Conservation (phyloP, 2,797 vertebrate genomes). For the Lithobates sylvaticus region DNA sequence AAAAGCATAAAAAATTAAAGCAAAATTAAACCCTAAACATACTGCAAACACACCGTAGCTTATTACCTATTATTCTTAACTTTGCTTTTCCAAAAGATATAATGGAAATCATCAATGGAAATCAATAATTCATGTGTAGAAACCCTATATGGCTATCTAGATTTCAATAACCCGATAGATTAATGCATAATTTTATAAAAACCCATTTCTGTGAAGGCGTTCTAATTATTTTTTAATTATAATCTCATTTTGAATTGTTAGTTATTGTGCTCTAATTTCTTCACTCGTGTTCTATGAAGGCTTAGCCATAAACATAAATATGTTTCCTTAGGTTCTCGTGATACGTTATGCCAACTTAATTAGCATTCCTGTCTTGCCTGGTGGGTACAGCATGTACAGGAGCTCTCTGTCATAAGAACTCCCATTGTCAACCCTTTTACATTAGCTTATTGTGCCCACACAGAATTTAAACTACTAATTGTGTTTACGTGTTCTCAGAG, state of each 20-base stretch:
- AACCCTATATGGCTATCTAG: constrained; percentile 19
- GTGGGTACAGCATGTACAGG: constrained; percentile 16
- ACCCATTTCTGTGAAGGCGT: constrained; percentile 21
- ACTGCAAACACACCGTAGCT: too few species aligned
- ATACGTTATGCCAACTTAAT: constrained; percentile 14
- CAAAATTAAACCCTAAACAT: too few species aligned
- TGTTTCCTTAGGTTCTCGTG: background rate
- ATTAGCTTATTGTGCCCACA: constrained; percentile 38
- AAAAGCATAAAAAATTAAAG: too few species aligned
- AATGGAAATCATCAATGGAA: background rate
- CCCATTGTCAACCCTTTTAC: constrained; percentile 23
- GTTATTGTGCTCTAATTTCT: constrained; percentile 39
- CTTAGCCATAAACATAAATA: constrained; percentile 50
- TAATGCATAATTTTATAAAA: constrained; percentile 11
- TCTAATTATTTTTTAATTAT: constrained; percentile 55
- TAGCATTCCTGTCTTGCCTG: constrained; percentile 12
- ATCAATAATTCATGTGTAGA: constrained; percentile 7
- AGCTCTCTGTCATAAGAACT: constrained; percentile 24
- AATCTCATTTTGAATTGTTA: constrained; percentile 37
- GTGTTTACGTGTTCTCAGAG: constrained; percentile 9
- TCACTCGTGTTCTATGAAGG: constrained; percentile 36
- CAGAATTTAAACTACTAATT: constrained; percentile 42
- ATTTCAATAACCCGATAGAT: constrained; percentile 13
- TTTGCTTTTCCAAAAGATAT: background rate
- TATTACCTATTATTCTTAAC: too few species aligned